phyloP scores from a whole-genome alignment of 2,113 vertebrate genomes.

The Grammomys dolichurus region DNA sequence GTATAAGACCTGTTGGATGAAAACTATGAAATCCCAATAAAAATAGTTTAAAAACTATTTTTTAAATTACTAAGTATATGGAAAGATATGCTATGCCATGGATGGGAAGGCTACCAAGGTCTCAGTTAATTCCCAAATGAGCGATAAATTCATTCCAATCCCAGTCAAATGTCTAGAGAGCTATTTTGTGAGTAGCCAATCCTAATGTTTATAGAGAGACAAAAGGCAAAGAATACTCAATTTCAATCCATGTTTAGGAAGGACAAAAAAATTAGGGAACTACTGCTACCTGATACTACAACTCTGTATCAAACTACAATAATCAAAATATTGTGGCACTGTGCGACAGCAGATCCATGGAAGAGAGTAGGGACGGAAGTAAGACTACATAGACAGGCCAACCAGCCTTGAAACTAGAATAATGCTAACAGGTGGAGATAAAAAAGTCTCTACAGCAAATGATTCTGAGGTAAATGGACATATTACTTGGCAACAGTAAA shows the following conservation, averaged over 20 bases:
- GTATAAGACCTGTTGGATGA: not conserved
- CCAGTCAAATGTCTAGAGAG: not conserved
- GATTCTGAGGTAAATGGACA: not conserved
- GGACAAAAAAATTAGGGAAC: not conserved
- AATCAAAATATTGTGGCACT: not conserved
- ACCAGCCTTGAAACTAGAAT: not conserved
- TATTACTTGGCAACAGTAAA: not conserved
- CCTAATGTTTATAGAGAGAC: not conserved
- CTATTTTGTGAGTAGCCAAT: not conserved
- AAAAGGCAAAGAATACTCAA: not conserved
- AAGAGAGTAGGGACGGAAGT: not conserved
- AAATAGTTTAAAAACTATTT: no score
- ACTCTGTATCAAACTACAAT: not conserved
- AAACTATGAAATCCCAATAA: no score
- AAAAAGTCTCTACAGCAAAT: not conserved
- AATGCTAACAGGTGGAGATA: not conserved
- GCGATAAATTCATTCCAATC: not conserved
- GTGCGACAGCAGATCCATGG: not conserved
- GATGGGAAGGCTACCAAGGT: not conserved
- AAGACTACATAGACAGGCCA: not conserved
- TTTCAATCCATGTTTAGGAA: not conserved
- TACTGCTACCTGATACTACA: not conserved
- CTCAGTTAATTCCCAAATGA: not conserved
- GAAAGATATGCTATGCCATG: not conserved
- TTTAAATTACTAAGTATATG: not conserved